phyloP scores from a whole-genome alignment of 2,797 vertebrate genomes.

The Tenualosa thibaudeaui region DNA sequence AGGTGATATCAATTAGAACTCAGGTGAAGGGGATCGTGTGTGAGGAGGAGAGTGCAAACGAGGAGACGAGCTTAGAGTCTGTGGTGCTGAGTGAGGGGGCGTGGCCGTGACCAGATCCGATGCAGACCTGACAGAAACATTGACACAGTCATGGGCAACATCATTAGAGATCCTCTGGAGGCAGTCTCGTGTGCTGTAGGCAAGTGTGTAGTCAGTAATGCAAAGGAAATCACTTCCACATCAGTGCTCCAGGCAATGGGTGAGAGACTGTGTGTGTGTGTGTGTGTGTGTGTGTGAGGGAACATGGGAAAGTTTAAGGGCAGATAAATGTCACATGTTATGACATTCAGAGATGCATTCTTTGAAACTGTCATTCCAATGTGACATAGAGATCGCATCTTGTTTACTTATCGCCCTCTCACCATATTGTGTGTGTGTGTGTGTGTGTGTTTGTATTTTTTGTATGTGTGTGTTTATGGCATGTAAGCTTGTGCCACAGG shows the following conservation, averaged over 20 bases:
- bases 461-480: background rate
- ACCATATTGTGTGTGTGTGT: conserved; percentile 23
- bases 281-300: conserved; percentile 21
- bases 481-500: background rate
- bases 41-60: too few species aligned
- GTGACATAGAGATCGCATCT: conserved; percentile 58
- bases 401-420: background rate
- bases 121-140: too few species aligned
- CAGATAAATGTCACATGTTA: conserved; percentile 66
- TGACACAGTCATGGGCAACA: background rate
- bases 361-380: conserved; percentile 67
- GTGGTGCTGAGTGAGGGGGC: too few species aligned
- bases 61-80: too few species aligned
- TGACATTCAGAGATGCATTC: conserved; percentile 60
- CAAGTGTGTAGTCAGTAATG: conserved; percentile 16
- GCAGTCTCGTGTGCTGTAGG: background rate
- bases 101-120: too few species aligned
- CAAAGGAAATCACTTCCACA: conserved; percentile 41
- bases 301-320: conserved; percentile 33
- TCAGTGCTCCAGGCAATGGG: conserved; percentile 29
- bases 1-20: too few species aligned
- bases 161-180: background rate
- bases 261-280: conserved; percentile 8
- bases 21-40: too few species aligned
- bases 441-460: background rate